Base-by-base conservation (phyloP, 2,888 invertebrate genomes). In the Drosophila cognata region DNA sequence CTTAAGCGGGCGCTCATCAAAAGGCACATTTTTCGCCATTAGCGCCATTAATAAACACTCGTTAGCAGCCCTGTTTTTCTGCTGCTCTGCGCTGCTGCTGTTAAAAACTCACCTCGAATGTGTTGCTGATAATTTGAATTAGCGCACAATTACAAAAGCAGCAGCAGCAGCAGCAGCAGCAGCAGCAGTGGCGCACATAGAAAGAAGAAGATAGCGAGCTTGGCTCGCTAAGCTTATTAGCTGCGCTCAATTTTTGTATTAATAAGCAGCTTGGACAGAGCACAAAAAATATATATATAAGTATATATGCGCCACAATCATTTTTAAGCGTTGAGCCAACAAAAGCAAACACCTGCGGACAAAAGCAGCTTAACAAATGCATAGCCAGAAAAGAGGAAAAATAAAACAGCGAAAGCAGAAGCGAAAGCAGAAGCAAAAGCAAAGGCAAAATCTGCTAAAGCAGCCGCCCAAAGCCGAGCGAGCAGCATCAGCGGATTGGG, bases 1-100 rank as follows among this genome's bases (percentile, higher is more conserved):
- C 78, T 81, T 77, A 84, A 84, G 74, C 84, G 81, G 66, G 25
- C 66, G 84, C 81, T 84, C 84, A 84, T 84, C 84, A 84, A 84
- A 86, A 82, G 85, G 85, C 73, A 72, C 70, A 56, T 82, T 81
- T 84, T 66, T 87, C 70, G 90, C 85, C 81, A 90, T 90, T 90
- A 89, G 87, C 87, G 81, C 81, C 84, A 89, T 88, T 88, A 88
- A 88, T 88, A 88, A 88, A 88, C 79, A 90, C 89, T 88, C 87
- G 87, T 88, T 88, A 88, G 86, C 73, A 61, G 55, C 55, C 55
- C 68, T 16, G 46, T 25, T 60, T n/a, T 64, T 72, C 56, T 16
- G 61, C 21, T 35, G 13, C 68, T 31, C 59, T 41, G 35, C 55
- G 43, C 36, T 16, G 25, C 46, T 46, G 8, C 46, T 25, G 46